Percentiles rank a stretch among this genome's conserved stretches.
These are phyloP conservation scores for Orycteropus afer DNA, from an alignment of 2,113 vertebrate genomes.

Conservation along the genomic window DNA sequence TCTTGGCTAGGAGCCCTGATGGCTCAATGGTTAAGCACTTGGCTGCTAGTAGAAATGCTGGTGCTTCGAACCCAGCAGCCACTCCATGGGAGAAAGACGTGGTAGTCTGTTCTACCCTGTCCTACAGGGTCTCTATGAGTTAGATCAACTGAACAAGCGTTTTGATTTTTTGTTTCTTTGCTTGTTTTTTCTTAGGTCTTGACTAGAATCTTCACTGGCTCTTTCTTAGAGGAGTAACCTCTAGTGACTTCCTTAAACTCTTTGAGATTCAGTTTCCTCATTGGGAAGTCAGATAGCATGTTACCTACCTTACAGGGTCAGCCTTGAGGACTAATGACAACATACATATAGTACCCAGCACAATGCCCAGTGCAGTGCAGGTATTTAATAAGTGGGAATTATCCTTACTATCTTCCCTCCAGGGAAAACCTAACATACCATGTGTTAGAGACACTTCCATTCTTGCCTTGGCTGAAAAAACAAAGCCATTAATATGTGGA, in stretches of 20 bases:
- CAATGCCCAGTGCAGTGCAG: background rate
- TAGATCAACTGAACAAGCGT: no score
- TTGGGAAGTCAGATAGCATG: background rate
- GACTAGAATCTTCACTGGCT: background rate
- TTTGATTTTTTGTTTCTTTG: no score
- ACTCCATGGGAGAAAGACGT: no score
- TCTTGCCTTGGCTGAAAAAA: slow-evolving; percentile 13
- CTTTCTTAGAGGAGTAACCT: background rate
- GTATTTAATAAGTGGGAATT: background rate
- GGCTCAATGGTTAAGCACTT: background rate
- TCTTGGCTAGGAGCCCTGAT: background rate
- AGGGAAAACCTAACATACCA: background rate
- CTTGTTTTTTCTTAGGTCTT: background rate
- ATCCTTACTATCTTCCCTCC: background rate
- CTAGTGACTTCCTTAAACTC: background rate
- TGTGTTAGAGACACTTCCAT: background rate
- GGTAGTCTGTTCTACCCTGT: no score
- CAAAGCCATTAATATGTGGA: background rate
- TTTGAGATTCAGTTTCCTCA: background rate
- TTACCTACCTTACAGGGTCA: background rate
- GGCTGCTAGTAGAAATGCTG: background rate
- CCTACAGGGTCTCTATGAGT: no score
- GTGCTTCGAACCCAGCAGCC: background rate
- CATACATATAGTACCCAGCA: accelerated
- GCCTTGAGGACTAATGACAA: background rate